Evolutionary conservation across 1,140 invertebrate species (phyloP).

Genomic region (Drosophila punjabiensis): DNA sequence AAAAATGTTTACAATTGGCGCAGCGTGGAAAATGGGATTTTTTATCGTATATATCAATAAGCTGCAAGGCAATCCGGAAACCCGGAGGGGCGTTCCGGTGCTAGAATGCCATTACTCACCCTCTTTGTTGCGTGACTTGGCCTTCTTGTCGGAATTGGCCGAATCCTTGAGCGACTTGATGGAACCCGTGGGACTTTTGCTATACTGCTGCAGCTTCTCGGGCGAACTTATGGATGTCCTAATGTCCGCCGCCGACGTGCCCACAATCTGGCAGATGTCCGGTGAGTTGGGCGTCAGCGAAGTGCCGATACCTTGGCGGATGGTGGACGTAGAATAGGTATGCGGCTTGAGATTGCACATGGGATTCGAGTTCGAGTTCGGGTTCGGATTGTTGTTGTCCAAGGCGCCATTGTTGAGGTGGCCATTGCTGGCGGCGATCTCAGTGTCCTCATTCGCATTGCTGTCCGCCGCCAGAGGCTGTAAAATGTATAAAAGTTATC

Average conservation of each 20-base stretch:
- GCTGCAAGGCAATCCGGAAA: neutral
- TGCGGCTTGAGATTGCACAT: slow-evolving; percentile 69
- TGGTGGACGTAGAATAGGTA: slow-evolving; percentile 75
- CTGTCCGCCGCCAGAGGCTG: slow-evolving; percentile 51
- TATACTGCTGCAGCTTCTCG: slow-evolving; percentile 78
- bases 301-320: slow-evolving; percentile 82
- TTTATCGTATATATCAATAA: neutral
- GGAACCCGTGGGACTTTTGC: slow-evolving; percentile 82
- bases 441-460: slow-evolving; percentile 67
- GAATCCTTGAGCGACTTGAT: slow-evolving; percentile 83
- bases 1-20: neutral
- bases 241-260: slow-evolving; percentile 60
- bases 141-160: slow-evolving; percentile 78
- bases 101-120: slow-evolving; percentile 54
- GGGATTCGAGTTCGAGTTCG: slow-evolving; percentile 65
- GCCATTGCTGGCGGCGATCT: slow-evolving; percentile 47
- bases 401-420: slow-evolving; percentile 52
- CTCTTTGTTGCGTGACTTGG: slow-evolving; percentile 83
- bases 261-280: slow-evolving; percentile 80
- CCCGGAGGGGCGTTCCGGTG: slow-evolving; percentile 12
- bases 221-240: slow-evolving; percentile 55
- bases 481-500: neutral
- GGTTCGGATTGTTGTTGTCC: slow-evolving; percentile 70
- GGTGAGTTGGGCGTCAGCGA: slow-evolving; percentile 77
- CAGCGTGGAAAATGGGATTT: slow-evolving; percentile 1